These are phyloP conservation scores for Peromyscus nudipes DNA, from an alignment of 2,797 vertebrate species.

Conservation along the genomic window DNA sequence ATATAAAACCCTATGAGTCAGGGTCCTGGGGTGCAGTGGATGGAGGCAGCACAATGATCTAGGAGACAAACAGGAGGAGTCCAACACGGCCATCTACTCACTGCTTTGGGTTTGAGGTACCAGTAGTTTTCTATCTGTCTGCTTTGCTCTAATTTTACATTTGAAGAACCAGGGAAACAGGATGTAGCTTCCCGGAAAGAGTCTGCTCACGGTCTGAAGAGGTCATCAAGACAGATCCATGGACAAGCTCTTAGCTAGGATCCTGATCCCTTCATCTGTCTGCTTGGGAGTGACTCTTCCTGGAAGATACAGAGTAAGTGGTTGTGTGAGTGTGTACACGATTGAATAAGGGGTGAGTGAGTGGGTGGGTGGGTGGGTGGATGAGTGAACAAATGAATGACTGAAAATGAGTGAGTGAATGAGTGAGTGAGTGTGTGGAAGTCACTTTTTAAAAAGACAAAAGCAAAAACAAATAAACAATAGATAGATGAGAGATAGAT, in stretches of 20 bases:
- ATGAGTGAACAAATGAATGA: background rate
- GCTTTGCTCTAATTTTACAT: background rate
- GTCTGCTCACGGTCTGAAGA: background rate
- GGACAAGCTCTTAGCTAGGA: background rate
- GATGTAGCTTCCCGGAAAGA: background rate
- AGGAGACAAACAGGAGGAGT: too few species aligned
- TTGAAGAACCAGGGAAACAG: too few species aligned
- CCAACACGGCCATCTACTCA: background rate
- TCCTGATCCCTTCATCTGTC: background rate
- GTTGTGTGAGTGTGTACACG: background rate
- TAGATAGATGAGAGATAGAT: background rate
- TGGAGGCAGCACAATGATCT: too few species aligned
- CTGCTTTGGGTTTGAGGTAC: background rate
- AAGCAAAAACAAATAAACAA: background rate
- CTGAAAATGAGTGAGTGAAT: too few species aligned
- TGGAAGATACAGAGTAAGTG: background rate
- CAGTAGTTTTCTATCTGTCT: accelerated
- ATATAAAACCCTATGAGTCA: background rate
- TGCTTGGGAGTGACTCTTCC: background rate
- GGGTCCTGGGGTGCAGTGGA: background rate
- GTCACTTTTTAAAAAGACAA: background rate
- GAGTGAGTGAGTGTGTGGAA: background rate
- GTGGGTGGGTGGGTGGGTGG: background rate
- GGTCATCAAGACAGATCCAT: background rate
- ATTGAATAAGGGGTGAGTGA: background rate